Conservation (phyloP, 2,888 invertebrate species). For the Lithophane leautieri region DNA sequence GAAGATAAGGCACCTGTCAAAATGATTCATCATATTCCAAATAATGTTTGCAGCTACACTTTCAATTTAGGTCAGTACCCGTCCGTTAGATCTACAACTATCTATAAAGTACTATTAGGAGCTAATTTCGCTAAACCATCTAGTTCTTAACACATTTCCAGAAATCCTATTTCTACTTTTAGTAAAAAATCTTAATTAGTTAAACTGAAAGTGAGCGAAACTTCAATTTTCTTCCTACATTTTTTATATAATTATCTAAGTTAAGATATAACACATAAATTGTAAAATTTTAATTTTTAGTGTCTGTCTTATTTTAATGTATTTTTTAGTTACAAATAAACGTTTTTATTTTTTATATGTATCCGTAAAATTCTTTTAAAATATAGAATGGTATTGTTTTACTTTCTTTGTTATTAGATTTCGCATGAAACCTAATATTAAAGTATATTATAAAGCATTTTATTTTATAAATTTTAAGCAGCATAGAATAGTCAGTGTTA, state of each 20-base stretch:
- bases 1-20: too few relatives aligned
- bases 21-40: neutral
- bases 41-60: conserved; percentile 72
- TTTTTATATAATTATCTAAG: neutral
- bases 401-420: neutral
- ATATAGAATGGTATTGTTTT: neutral
- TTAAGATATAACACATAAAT: neutral
- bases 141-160: conserved; percentile 16
- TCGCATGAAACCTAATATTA: neutral
- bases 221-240: neutral
- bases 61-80: conserved; percentile 81
- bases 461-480: neutral
- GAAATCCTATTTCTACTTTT: neutral
- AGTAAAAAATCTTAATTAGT: neutral
- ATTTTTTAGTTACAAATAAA: too few relatives aligned
- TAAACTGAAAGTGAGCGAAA: neutral
- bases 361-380: neutral
- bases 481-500: conserved; percentile 37
- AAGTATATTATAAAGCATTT: neutral
- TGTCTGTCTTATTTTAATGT: too few relatives aligned
- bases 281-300: too few relatives aligned
- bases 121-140: conserved; percentile 40
- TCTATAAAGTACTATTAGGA: conserved; percentile 58
- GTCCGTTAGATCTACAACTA: conserved; percentile 82
- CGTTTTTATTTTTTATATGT: too few relatives aligned